Conservation (phyloP, 2,797 vertebrate genomes). For the Cetoscarus ocellatus region DNA sequence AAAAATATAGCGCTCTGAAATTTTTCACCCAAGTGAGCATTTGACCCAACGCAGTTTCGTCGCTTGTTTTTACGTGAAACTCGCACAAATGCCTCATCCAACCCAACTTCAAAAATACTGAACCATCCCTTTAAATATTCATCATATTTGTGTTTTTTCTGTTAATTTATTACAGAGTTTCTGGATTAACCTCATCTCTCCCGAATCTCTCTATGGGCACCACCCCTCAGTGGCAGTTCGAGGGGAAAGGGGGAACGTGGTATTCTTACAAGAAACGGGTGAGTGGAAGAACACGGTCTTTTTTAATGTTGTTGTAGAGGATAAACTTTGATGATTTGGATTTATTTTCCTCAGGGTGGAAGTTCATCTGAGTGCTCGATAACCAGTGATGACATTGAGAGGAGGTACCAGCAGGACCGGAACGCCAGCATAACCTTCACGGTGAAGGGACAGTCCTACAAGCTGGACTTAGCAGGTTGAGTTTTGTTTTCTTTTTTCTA, state of each 20-base stretch:
- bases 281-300: neutral
- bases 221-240: conserved; percentile 73
- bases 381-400: conserved; percentile 73
- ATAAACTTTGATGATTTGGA: fast-evolving
- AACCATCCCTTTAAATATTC: neutral
- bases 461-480: conserved; percentile 73
- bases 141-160: neutral
- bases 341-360: conserved; percentile 38
- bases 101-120: too few species aligned
- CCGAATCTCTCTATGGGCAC: neutral
- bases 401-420: conserved; percentile 57
- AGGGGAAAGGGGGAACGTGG: conserved; percentile 64
- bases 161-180: conserved; percentile 22
- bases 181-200: fast-evolving
- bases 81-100: too few species aligned
- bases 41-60: too few species aligned
- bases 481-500: neutral
- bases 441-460: conserved; percentile 46
- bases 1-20: too few species aligned
- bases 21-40: too few species aligned
- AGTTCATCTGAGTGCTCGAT: conserved; percentile 40
- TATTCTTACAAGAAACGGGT: conserved; percentile 60
- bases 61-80: too few species aligned
- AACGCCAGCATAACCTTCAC: conserved; percentile 36
- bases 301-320: neutral